phyloP scores from a whole-genome alignment of 1,140 invertebrate genomes.

The Dolichoris vasculosae region DNA sequence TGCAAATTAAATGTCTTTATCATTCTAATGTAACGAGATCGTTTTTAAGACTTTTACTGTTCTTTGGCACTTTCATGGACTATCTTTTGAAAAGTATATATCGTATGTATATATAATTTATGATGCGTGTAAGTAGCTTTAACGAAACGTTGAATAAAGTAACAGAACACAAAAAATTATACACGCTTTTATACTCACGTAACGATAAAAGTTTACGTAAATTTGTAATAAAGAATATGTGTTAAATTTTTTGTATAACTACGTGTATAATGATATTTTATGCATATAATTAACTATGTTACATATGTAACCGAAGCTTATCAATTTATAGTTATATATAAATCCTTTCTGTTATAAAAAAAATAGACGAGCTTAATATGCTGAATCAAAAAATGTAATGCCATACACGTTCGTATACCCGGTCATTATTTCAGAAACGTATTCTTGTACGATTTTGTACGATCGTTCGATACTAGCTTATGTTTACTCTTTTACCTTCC shows the following conservation, averaged over 20 bases:
- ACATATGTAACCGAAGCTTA: background rate
- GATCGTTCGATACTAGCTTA: background rate
- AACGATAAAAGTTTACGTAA: no score
- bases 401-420: background rate
- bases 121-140: background rate
- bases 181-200: no score
- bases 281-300: no score
- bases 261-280: background rate
- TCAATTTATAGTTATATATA: background rate
- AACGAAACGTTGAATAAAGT: background rate
- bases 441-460: background rate
- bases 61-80: slow-evolving; percentile 53
- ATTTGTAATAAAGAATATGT: no score
- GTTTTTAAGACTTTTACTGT: background rate
- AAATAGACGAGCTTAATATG: background rate
- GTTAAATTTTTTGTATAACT: background rate
- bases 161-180: background rate
- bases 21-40: background rate
- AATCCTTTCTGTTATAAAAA: background rate
- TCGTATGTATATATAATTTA: background rate
- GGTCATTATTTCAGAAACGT: background rate
- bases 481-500: background rate
- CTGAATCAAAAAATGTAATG: background rate
- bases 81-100: slow-evolving; percentile 15
- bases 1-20: background rate